phyloP scores from a whole-genome alignment of 2,888 invertebrate species.

The Tridacna crocea region DNA sequence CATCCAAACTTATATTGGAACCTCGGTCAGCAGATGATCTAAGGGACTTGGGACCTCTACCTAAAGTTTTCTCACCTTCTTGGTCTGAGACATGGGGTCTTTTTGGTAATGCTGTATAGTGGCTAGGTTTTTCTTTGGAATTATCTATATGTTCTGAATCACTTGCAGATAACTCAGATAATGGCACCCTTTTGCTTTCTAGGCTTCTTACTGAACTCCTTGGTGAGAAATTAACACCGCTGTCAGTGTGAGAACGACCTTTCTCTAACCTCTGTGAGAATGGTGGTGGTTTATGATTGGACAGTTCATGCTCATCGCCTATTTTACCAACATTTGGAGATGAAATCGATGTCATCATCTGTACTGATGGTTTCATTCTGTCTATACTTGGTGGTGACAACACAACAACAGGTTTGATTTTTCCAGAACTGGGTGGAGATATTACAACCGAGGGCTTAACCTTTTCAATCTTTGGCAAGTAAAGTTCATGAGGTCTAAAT shows the following conservation, averaged over 20 bases:
- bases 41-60: slow-evolving; percentile 36
- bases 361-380: slow-evolving; percentile 29
- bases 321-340: slow-evolving; percentile 18
- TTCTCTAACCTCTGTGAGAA: slow-evolving; percentile 8
- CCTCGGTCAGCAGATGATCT: slow-evolving; percentile 42
- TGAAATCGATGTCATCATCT: slow-evolving; percentile 1
- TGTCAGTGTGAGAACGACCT: slow-evolving; percentile 15
- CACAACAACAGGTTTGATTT: slow-evolving; percentile 20
- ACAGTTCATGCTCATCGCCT: neutral
- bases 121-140: slow-evolving; percentile 39
- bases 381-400: slow-evolving; percentile 22
- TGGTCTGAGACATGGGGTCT: slow-evolving; percentile 37
- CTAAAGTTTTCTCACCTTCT: slow-evolving; percentile 11
- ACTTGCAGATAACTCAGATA: slow-evolving; percentile 29
- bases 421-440: slow-evolving; percentile 16
- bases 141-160: slow-evolving; percentile 47
- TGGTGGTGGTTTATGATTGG: neutral
- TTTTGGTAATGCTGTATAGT: slow-evolving; percentile 34
- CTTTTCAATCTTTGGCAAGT: slow-evolving; percentile 16
- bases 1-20: slow-evolving; percentile 33
- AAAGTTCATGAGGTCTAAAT: neutral
- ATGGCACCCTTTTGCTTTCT: slow-evolving; percentile 28
- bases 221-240: slow-evolving; percentile 3
- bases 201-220: slow-evolving; percentile 39
- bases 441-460: slow-evolving; percentile 1